Conservation (phyloP, 2,888 invertebrate genomes). For the Eupithecia subfuscata region DNA sequence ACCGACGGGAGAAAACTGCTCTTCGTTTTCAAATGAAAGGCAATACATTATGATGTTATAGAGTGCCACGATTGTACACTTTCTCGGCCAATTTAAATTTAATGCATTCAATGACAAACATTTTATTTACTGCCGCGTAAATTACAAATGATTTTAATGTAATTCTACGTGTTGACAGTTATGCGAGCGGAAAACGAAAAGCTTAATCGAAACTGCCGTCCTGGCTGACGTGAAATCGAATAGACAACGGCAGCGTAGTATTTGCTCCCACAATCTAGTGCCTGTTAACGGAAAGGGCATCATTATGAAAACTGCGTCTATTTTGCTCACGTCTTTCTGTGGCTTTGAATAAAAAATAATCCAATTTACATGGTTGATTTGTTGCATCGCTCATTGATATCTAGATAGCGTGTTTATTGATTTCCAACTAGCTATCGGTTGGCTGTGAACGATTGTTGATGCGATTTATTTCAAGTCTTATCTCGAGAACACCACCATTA, state of each 20-base stretch:
- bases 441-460: constrained; percentile 26
- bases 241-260: background rate
- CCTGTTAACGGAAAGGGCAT: background rate
- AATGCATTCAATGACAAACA: constrained; percentile 57
- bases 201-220: background rate
- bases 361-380: constrained; percentile 60
- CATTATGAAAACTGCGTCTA: background rate
- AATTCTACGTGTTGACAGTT: constrained; percentile 14
- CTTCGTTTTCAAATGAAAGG: constrained; percentile 75
- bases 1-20: constrained; percentile 70
- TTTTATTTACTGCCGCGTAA: constrained; percentile 27
- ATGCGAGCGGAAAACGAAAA: constrained; percentile 13
- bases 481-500: background rate
- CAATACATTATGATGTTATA: constrained; percentile 64
- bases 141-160: constrained; percentile 14
- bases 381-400: constrained; percentile 42
- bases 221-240: constrained; percentile 5
- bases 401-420: constrained; percentile 53
- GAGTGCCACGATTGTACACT: constrained; percentile 63
- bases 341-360: constrained; percentile 55
- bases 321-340: constrained; percentile 11
- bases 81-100: constrained; percentile 65
- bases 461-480: constrained; percentile 34
- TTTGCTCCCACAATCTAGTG: background rate
- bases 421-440: constrained; percentile 45